Evolutionary conservation across 2,888 invertebrate genomes (phyloP), one percentile per base, ranked within the genome.

Genomic region (Osmoderma eremita): DNA sequence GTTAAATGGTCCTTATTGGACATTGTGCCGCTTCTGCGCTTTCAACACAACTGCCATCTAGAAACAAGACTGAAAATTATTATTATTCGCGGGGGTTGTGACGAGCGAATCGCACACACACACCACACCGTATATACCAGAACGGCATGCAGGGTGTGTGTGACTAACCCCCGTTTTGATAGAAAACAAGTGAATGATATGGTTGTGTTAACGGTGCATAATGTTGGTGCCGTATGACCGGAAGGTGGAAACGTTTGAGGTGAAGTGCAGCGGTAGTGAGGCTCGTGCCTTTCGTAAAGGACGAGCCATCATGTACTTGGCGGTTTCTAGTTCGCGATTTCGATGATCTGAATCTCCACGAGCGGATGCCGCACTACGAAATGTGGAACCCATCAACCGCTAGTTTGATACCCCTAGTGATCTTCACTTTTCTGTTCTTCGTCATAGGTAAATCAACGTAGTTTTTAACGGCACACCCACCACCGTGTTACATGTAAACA

Each of bases 401-500:
- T 71, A 75, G 76, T 70, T 72, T 77, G 72, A 75, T 80, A 73
- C 75, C 76, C 71, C 73, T 80, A 71, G 73, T 81, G 72, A 72
- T 81, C 74, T 73, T 80, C 74, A 78, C 78, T 73, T 79, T 77
- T 74, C 76, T 81, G 3, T 58, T 58, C 74, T 77, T 80, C 74
- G 75, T 77, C 71, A 77, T 80, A 78, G 82, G 82, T 82, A 80
- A 79, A 30, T 30, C 6, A 2, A 8, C 30, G 30, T 30, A 6
- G 1, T 30, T 2, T 6, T 6, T 6, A 6, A 30, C 30, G 81
- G 78, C 81, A 81, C 81, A 80, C 81, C 81, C 81, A 80, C 80
- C 75, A 72, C 74, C 78, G 78, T 76, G 78, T 78, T 77, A 77
- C 79, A 81, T 81, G 81, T 82, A 81, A 81, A 82, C 82, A 82